Evolutionary conservation across 2,888 invertebrate genomes (phyloP), one percentile per base, ranked within the genome.

Genomic region (Zele albiditarsus): DNA sequence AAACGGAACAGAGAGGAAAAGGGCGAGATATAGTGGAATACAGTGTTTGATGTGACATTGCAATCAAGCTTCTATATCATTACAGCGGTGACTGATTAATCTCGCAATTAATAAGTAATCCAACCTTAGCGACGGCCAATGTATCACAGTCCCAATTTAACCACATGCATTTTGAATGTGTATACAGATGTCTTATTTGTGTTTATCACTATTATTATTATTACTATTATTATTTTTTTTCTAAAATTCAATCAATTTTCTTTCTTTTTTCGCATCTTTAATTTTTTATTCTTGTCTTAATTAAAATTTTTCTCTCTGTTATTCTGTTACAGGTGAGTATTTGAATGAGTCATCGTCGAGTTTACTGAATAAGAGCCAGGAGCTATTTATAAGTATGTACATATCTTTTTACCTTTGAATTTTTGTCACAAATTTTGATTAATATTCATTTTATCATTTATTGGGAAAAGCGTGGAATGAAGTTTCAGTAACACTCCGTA

Each of bases 71-170:
- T 20, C 23, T 74, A 82, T 81, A 79, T 84, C 84, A 86, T 86
- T 83, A 82, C 78, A 77, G 63, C 78, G 77, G 77, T 78, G 80
- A 85, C 84, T 83, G 84, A 86, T 86, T 84, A 85, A 85, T 80
- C 82, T 74, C 78, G 74, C 83, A 82, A 87, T 86, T 84, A 83
- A 84, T 82, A 82, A 84, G 84, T 82, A 85, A 53, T 53, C 46
- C 73, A 65, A 67, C 20, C 53, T 53, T 74, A 20, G 23, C n/a
- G 23, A 20, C 2, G 20, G 20, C 8, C 20, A n/a, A 53, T 53
- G n/a, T n/a, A 4, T 46, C 3, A 20, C 6, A 20, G 23, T 20
- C 38, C 38, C 20, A n/a, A n/a, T 31, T 14, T 33, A 60, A 23
- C 23, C 8, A 38, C 8, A 38, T 28, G 27, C 20, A 20, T 31